Conservation (phyloP, 30 jellyfish, hydroid and myxozoan species). For the Pelagia noctiluca region DNA sequence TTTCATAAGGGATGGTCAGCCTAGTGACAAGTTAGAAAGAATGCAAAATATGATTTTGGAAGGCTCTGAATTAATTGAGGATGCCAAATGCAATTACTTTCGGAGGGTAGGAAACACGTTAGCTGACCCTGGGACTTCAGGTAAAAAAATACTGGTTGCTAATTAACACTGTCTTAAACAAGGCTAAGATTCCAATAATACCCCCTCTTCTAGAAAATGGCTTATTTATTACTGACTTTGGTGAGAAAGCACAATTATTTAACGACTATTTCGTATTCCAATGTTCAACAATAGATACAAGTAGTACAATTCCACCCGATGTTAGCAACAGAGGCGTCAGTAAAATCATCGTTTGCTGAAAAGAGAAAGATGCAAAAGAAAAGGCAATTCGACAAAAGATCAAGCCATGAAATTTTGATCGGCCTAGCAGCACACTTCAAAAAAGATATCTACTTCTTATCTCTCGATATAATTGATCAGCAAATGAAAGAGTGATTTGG, state of each 20-base stretch:
- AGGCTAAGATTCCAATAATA: constrained; percentile 22
- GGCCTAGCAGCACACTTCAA: neutral
- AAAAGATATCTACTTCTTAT: neutral
- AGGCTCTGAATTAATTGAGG: neutral
- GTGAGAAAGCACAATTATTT: constrained; percentile 34
- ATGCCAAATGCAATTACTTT: constrained; percentile 26
- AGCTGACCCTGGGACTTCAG: constrained; percentile 21
- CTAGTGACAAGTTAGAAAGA: neutral
- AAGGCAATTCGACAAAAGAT: neutral
- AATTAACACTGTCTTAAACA: neutral
- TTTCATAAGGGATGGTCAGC: constrained; percentile 29
- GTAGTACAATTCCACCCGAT: constrained; percentile 9
- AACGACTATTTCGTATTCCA: constrained; percentile 31
- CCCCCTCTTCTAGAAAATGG: constrained; percentile 35
- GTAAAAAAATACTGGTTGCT: constrained; percentile 42
- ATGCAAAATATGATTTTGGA: constrained; percentile 11
- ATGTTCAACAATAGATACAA: constrained; percentile 14
- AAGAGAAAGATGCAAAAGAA: neutral
- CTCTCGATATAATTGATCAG: too few species aligned
- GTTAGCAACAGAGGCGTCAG: neutral
- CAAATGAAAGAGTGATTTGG: too few species aligned
- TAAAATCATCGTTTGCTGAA: neutral
- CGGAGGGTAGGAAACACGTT: constrained; percentile 19
- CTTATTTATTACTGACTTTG: constrained; percentile 27
- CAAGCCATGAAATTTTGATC: neutral